phyloP scores from a whole-genome alignment of 2,113 vertebrate species.

The Plotosus lineatus region DNA sequence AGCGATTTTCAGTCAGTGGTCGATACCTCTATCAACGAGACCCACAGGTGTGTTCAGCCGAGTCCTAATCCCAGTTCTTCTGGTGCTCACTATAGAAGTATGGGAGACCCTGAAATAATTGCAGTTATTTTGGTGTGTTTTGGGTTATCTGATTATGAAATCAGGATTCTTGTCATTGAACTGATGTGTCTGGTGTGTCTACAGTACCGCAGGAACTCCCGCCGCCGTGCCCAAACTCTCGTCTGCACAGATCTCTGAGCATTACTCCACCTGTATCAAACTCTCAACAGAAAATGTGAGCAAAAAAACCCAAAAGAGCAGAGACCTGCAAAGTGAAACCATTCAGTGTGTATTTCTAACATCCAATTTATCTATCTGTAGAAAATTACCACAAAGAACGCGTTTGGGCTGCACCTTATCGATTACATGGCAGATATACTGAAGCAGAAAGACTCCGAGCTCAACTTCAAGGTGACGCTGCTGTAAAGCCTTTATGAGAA shows the following conservation, averaged over 20 bases:
- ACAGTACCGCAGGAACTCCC: slow-evolving; percentile 72
- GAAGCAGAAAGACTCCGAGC: slow-evolving; percentile 83
- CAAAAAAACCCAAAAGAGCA: slow-evolving; percentile 24
- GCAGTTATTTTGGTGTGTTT: not conserved
- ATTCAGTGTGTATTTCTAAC: not conserved
- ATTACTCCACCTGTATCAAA: slow-evolving; percentile 94
- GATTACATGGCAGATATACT: slow-evolving; percentile 94
- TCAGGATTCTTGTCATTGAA: not conserved
- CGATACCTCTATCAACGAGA: slow-evolving; percentile 70
- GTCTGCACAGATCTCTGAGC: slow-evolving; percentile 88
- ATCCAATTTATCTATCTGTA: slow-evolving; percentile 53
- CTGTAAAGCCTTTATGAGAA: no score
- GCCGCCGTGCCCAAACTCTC: slow-evolving; percentile 77
- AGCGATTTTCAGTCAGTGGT: slow-evolving; percentile 75
- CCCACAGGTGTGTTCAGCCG: slow-evolving; percentile 64
- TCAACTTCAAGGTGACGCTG: slow-evolving; percentile 87
- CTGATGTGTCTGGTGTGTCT: not conserved
- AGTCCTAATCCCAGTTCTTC: not conserved
- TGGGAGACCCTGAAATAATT: no score
- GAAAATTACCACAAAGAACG: slow-evolving; percentile 98
- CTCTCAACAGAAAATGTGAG: slow-evolving; percentile 93
- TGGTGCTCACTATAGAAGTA: no score
- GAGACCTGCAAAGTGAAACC: not conserved
- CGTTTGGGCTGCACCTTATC: slow-evolving; percentile 91
- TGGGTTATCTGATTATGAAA: not conserved